These are phyloP conservation scores for Tarsius wallacei DNA, from an alignment of 2,797 vertebrate species.

Conservation along the genomic window DNA sequence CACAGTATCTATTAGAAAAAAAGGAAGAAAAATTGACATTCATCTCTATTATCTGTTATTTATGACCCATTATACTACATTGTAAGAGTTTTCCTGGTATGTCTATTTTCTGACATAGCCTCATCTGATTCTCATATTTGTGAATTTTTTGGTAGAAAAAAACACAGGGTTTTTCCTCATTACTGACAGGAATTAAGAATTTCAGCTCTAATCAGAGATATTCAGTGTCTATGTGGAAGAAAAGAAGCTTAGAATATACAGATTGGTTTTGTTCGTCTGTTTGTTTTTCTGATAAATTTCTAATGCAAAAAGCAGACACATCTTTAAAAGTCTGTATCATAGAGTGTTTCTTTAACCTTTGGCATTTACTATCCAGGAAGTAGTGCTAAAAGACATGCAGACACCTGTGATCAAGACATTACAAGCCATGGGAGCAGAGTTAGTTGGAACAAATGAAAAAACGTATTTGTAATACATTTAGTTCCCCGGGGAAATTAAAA, in stretches of 20 bases:
- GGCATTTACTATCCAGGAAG: not conserved
- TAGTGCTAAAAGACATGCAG: not conserved
- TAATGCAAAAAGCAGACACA: not conserved
- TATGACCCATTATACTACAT: not conserved
- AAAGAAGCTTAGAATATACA: not conserved
- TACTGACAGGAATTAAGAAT: not conserved
- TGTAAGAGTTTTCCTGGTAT: not conserved
- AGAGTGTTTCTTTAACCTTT: not conserved
- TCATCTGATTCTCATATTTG: conserved; percentile 10
- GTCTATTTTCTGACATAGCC: not conserved
- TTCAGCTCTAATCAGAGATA: not conserved
- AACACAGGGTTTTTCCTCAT: not conserved
- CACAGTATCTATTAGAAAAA: not conserved
- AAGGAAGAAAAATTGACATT: not conserved
- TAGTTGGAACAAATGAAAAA: not conserved
- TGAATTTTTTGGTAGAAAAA: not conserved
- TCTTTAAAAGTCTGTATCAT: not conserved
- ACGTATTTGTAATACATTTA: not conserved
- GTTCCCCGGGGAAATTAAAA: conserved; percentile 52
- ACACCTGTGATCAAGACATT: not conserved
- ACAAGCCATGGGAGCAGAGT: not conserved
- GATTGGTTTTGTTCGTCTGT: not conserved
- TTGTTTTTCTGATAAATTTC: not conserved
- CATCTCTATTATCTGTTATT: conserved; percentile 11
- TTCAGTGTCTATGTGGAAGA: not conserved